phyloP scores from a whole-genome alignment of 2,797 vertebrate genomes.

The Acanthurus leucopareius region DNA sequence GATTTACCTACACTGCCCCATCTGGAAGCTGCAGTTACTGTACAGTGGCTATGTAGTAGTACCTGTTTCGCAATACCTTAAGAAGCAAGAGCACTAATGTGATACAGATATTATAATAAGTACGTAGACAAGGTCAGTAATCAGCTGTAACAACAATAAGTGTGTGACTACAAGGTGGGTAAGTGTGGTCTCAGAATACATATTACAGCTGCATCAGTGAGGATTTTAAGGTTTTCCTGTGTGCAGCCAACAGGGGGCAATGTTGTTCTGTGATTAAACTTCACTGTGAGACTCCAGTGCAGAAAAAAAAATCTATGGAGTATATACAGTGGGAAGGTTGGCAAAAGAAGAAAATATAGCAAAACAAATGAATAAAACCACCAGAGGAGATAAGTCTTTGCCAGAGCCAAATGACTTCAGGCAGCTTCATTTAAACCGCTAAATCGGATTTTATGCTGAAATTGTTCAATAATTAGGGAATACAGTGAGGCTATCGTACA shows the following conservation, averaged over 20 bases:
- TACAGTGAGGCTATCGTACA: slow-evolving; percentile 70
- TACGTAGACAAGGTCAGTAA: slow-evolving; percentile 57
- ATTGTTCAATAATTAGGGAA: slow-evolving; percentile 81
- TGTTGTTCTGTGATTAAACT: slow-evolving; percentile 79
- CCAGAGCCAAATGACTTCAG: slow-evolving; percentile 75
- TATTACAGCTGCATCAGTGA: slow-evolving; percentile 19
- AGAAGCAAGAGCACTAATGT: slow-evolving; percentile 37
- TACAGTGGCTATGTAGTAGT: slow-evolving; percentile 12
- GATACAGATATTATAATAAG: slow-evolving; percentile 31
- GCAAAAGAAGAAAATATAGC: slow-evolving; percentile 70
- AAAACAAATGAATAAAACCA: slow-evolving; percentile 80
- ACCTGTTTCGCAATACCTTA: slow-evolving; percentile 25
- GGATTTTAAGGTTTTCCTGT: slow-evolving; percentile 30
- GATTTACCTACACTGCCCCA: slow-evolving; percentile 4
- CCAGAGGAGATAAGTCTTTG: slow-evolving; percentile 72
- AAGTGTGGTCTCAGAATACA: slow-evolving; percentile 39
- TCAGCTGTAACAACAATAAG: slow-evolving; percentile 37
- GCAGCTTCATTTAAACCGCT: slow-evolving; percentile 77
- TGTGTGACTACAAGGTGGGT: slow-evolving; percentile 10
- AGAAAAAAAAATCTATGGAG: slow-evolving; percentile 46
- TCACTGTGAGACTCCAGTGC: slow-evolving; percentile 32
- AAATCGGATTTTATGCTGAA: slow-evolving; percentile 81
- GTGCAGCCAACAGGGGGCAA: slow-evolving; percentile 84
- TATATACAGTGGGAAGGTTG: slow-evolving; percentile 61
- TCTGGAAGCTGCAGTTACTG: slow-evolving; percentile 6